Percentiles rank a stretch among this genome's conserved stretches.
Evolutionary conservation across 2,113 vertebrate genomes (phyloP).

Genomic region (Romanogobio albipinnatus): DNA sequence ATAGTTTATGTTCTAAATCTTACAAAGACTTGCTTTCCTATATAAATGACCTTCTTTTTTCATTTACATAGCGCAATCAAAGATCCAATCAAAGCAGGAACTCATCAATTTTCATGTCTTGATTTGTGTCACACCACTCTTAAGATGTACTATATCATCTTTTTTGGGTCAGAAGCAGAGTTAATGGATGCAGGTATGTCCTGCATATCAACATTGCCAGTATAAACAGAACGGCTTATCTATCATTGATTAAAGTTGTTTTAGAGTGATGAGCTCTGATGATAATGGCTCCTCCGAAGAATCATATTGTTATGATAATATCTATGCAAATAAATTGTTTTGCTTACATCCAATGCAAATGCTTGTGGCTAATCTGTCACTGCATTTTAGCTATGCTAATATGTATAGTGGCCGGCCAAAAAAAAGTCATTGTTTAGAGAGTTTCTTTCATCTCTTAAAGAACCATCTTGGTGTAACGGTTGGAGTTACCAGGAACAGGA

Average conservation of each 20-base stretch:
- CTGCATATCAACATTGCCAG: slow-evolving; percentile 3
- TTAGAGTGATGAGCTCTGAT: background rate
- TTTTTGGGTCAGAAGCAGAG: slow-evolving; percentile 16
- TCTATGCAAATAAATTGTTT: background rate
- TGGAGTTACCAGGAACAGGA: no score
- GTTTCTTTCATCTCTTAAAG: no score
- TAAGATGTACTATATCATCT: slow-evolving; percentile 13
- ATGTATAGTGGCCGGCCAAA: no score
- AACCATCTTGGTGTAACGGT: no score
- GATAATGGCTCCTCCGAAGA: background rate
- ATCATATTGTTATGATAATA: background rate
- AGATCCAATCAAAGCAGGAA: slow-evolving; percentile 7
- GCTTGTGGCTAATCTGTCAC: no score
- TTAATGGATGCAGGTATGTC: background rate
- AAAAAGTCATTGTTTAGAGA: no score
- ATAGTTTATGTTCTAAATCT: background rate
- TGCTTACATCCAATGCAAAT: background rate
- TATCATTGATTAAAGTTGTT: background rate
- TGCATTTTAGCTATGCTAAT: no score
- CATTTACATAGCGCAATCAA: slow-evolving; percentile 23
- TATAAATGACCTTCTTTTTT: slow-evolving; percentile 14
- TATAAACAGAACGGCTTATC: slow-evolving; percentile 12
- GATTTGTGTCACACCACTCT: background rate
- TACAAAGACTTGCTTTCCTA: background rate
- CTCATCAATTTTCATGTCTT: slow-evolving; percentile 12